These are phyloP conservation scores for Solenodon paradoxus DNA, from an alignment of 2,113 vertebrate genomes.

Conservation along the genomic window DNA sequence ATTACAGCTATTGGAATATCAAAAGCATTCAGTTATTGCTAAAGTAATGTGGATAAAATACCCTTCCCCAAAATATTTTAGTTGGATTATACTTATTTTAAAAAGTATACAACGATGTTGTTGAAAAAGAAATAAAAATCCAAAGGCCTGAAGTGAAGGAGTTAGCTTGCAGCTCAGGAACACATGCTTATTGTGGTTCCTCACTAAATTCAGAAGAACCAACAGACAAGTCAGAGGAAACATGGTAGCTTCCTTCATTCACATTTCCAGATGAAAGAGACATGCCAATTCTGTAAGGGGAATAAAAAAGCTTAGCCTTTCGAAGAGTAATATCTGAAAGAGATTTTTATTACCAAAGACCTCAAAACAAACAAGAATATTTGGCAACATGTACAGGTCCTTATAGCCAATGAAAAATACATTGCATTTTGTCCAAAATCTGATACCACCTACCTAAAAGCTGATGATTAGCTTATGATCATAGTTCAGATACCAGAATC, in stretches of 20 bases:
- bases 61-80: not conserved
- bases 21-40: not conserved
- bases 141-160: not conserved
- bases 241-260: not conserved
- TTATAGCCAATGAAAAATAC: not conserved
- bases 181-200: not conserved
- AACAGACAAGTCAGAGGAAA: not conserved
- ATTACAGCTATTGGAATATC: not conserved
- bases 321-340: not conserved
- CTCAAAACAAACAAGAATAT: not conserved
- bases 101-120: not conserved
- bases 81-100: not conserved
- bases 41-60: not conserved
- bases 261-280: not conserved
- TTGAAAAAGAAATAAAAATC: not conserved
- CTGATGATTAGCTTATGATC: not conserved
- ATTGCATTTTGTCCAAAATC: not conserved
- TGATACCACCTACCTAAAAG: not conserved
- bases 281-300: not conserved
- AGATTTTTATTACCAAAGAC: not conserved
- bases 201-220: not conserved
- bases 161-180: not conserved
- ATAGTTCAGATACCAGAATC: not conserved
- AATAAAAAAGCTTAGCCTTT: not conserved
- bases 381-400: not conserved